Conservation (phyloP, 1,140 invertebrate species). For the Portunus trituberculatus region DNA sequence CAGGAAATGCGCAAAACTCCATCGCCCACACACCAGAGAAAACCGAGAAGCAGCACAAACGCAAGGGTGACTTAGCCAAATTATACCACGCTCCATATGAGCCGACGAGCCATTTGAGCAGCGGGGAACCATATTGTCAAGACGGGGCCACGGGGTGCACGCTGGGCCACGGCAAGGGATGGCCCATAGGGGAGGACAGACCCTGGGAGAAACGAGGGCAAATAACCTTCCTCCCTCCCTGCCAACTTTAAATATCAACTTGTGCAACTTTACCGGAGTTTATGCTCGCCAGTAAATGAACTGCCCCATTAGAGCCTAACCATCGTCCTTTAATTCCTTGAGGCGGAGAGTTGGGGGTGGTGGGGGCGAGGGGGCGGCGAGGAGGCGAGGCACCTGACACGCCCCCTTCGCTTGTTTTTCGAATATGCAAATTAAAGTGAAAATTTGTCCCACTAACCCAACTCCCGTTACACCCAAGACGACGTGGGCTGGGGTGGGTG, state of each 20-base stretch:
- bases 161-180: background rate
- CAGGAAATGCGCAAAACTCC: conserved; percentile 1
- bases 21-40: background rate
- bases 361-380: background rate
- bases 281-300: background rate
- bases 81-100: background rate
- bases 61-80: background rate
- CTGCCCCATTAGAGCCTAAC: background rate
- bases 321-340: background rate
- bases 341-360: background rate
- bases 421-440: background rate
- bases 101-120: conserved; percentile 16
- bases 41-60: background rate
- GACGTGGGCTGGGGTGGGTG: background rate
- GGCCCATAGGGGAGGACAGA: background rate
- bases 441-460: background rate
- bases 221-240: background rate
- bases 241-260: conserved; percentile 24
- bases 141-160: background rate
- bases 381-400: background rate
- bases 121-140: background rate
- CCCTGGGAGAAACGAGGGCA: background rate
- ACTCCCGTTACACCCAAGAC: background rate
- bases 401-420: background rate
- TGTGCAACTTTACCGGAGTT: background rate